A percentile compares a stretch with the other conserved stretches of the same genome.
Conservation (phyloP, 2,888 invertebrate genomes). For the Lasioglossum calceatum region DNA sequence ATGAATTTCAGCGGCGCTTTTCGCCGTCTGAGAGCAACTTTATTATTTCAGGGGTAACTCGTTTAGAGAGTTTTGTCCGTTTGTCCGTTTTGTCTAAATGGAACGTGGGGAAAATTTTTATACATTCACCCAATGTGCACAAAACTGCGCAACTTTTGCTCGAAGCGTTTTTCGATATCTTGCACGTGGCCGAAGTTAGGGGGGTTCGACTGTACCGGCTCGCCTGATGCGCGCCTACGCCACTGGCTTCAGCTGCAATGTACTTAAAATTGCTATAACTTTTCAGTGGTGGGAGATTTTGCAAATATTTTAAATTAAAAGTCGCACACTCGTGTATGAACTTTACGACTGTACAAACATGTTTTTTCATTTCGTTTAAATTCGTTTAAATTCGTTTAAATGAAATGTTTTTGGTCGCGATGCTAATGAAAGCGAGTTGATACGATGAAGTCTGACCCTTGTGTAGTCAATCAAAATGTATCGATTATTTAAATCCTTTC, state of each 20-base stretch:
- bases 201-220: not conserved
- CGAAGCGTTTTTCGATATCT: slow-evolving; percentile 6
- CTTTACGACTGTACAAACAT: not conserved
- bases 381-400: not conserved
- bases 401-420: too few species aligned
- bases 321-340: not conserved
- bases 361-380: not conserved
- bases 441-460: not conserved
- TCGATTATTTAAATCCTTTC: too few species aligned
- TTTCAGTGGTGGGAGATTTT: not conserved
- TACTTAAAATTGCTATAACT: not conserved
- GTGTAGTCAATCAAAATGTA: too few species aligned
- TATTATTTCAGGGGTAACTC: not conserved
- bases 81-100: not conserved
- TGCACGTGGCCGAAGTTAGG: not conserved
- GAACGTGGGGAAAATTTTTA: not conserved
- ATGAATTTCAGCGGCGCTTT: not conserved
- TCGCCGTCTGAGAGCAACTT: not conserved
- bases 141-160: not conserved
- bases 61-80: too few species aligned
- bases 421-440: not conserved
- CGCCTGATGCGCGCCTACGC: not conserved
- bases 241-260: not conserved
- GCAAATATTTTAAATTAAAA: not conserved
- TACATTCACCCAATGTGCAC: not conserved